These are phyloP conservation scores for Ophioninae sp. DNA, from an alignment of 2,888 invertebrate species.

Conservation along the genomic window DNA sequence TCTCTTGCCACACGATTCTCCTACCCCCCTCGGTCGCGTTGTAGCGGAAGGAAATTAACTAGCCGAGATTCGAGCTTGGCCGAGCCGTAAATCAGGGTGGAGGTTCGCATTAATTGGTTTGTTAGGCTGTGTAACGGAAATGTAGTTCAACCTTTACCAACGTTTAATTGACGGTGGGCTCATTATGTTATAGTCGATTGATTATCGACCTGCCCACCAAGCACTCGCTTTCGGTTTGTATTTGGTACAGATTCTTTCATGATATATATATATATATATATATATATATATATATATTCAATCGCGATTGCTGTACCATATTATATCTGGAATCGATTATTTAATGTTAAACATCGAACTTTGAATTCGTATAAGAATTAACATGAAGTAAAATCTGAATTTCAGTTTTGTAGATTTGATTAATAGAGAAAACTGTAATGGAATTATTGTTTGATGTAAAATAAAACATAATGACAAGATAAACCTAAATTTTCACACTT, in stretches of 20 bases:
- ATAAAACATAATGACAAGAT: no score
- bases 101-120: constrained; percentile 51
- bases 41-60: constrained; percentile 48
- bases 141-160: constrained; percentile 43
- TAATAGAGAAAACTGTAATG: no score
- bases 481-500: no score
- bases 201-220: constrained; percentile 11
- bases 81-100: constrained; percentile 45
- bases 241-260: background rate
- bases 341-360: no score
- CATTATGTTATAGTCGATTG: constrained; percentile 9
- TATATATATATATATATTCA: no score
- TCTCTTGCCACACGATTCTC: constrained; percentile 44
- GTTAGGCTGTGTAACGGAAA: constrained; percentile 47
- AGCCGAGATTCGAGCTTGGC: constrained; percentile 39
- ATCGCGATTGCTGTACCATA: no score
- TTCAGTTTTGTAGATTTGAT: no score
- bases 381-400: no score
- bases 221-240: background rate
- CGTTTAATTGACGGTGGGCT: constrained; percentile 39
- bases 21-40: constrained; percentile 4
- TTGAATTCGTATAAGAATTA: no score
- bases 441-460: no score
- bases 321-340: no score
- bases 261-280: no score